These are phyloP conservation scores for Oncopeltus fasciatus DNA, from an alignment of 1,140 invertebrate genomes.

Conservation along the genomic window DNA sequence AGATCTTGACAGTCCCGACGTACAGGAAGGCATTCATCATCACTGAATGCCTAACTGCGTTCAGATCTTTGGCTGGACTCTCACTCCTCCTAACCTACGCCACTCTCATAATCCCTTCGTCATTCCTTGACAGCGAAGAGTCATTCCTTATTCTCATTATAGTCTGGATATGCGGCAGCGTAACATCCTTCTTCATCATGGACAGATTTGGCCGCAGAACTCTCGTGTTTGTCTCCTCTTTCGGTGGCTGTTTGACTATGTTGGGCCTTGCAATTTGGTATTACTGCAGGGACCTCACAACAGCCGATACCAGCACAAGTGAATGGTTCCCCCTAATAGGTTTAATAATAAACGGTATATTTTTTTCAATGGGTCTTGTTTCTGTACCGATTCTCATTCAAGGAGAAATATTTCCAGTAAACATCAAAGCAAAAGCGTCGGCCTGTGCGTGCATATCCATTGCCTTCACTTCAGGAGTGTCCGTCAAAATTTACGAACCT, in stretches of 20 bases:
- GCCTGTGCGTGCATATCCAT: slow-evolving; percentile 14
- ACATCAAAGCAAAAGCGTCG: slow-evolving; percentile 17
- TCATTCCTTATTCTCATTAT: slow-evolving; percentile 3
- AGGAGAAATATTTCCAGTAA: slow-evolving; percentile 19
- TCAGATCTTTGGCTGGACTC: slow-evolving; percentile 60
- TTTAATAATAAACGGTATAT: slow-evolving; percentile 11
- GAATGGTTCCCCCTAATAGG: slow-evolving; percentile 14
- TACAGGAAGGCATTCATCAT: slow-evolving; percentile 44
- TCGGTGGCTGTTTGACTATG: slow-evolving; percentile 19
- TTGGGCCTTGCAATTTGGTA: slow-evolving; percentile 22
- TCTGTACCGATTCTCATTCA: slow-evolving; percentile 17
- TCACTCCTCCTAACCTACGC: slow-evolving; percentile 59
- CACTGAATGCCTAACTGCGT: slow-evolving; percentile 44
- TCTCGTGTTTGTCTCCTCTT: slow-evolving; percentile 30
- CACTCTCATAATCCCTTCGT: slow-evolving; percentile 51
- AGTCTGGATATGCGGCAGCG: slow-evolving; percentile 30
- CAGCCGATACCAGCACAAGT: background rate
- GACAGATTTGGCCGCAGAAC: slow-evolving; percentile 30
- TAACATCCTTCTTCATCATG: slow-evolving; percentile 26
- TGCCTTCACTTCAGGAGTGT: slow-evolving; percentile 34
- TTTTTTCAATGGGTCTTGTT: slow-evolving; percentile 16
- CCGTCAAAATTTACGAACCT: slow-evolving; percentile 55
- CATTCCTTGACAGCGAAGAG: background rate
- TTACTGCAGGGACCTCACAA: slow-evolving; percentile 5
- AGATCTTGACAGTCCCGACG: slow-evolving; percentile 10